Evolutionary conservation across 2,888 invertebrate species (phyloP), one percentile per base, ranked within the genome.

Genomic region (Agonopterix subpropinquella): DNA sequence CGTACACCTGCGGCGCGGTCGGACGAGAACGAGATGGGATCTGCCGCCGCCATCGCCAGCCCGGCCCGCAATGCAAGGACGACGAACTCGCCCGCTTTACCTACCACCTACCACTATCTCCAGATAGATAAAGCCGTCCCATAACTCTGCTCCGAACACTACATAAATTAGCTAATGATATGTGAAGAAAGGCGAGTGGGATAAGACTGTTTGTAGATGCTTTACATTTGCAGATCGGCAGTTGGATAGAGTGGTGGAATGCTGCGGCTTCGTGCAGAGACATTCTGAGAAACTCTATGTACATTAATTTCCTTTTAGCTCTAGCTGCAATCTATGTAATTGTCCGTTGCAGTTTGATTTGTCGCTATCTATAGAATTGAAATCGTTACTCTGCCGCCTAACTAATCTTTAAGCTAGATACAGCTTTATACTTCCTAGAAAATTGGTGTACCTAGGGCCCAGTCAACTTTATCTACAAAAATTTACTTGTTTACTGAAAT

Each of bases 1-100:
- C 61, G 58, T 82, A 76, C 88, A 88, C 88, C 88, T 87, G 88
- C 86, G 77, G 73, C 73, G 77, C 76, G 81, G 77, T 76, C 80
- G 73, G 75, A 69, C 76, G 82, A 81, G 85, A 85, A 69, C 76
- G 82, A 81, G 85, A 85, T 84, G 80, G 69, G 80, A 77, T 28
- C 28, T 28, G 28, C 28, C 28, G 28, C 28, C 28, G 28, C 28
- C 28, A 28, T 78, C 77, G 71, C 67, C 9, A 42, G 42, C n/a
- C 39, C 39, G 10, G 39, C 39, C n/a, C 39, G 39, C n/a, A n/a
- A n/a, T 4, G 72, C n/a, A n/a, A 77, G 84, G 80, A 83, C 86
- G 80, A 70, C 85, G 85, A 79, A 85, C 86, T 72, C 74, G 64
- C 63, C 60, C 55, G 41, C 43, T 44, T 37, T 44, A 46, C 55